Base-by-base conservation (phyloP, 1,140 invertebrate genomes). In the Sycophila sp. region DNA sequence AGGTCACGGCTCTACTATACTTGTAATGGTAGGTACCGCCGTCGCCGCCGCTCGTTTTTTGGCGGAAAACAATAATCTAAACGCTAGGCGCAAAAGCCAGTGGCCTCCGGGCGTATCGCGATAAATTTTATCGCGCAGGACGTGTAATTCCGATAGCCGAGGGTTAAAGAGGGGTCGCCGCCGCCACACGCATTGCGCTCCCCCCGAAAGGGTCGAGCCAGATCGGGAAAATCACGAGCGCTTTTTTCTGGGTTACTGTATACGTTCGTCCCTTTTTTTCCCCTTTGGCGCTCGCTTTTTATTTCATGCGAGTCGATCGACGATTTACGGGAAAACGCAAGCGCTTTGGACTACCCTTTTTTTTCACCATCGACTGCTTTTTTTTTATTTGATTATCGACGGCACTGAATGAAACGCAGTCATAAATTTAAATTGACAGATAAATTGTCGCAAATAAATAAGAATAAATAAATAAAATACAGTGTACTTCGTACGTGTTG, bases 51-150 rank as follows among this genome's bases (percentile, higher is more conserved):
- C 28, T 47, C 4, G 13, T 38, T 28, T 51, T 60, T 60, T n/a
- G 53, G 55, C 53, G 51, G 42, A 59, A 59, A 38, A 26, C 24
- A 26, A 22, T 69, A 60, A 69, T 69, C 56, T 60, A 69, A 60
- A 58, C 17, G 1, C 26, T 26, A 36, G 11, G 13, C 34, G 30
- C 38, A 13, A 7, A 5, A 7, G n/a, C 34, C 55, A 19, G 24
- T 34, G 49, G 26, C 7, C 5, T 2, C 66, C 55, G 66, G 66
- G 60, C 56, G 55, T 51, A 64, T 58, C 65, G 51, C 71, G 66
- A 73, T 73, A 73, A 69, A 73, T 55, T 65, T 73, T 69, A 73
- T 72, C 71, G 17, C 34, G 65, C 63, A 63, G 45, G 58, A 63
- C 45, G 65, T 68, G 65, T 68, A 68, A 63, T 64, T 64, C 56